Percentiles rank a stretch among this genome's conserved stretches.
These are phyloP conservation scores for Synanthedon myopaeformis DNA, from an alignment of 2,888 invertebrate genomes.

Conservation along the genomic window DNA sequence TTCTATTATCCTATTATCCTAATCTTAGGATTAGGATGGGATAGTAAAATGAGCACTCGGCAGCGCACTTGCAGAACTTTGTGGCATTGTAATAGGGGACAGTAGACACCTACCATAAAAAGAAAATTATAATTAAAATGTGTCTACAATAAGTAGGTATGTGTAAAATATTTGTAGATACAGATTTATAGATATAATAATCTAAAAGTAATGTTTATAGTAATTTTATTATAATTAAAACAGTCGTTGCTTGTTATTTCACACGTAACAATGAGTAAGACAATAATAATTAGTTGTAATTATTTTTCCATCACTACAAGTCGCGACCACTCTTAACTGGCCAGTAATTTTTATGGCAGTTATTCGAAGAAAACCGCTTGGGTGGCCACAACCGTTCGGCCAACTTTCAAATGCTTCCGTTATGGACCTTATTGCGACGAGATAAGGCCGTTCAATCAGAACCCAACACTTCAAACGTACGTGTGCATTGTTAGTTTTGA, in stretches of 20 bases:
- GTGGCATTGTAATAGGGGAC: no score
- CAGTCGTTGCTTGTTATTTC: not conserved
- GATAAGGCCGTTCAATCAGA: not conserved
- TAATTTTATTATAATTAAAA: not conserved
- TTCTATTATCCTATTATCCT: no score
- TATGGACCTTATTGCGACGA: not conserved
- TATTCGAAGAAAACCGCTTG: constrained; percentile 39
- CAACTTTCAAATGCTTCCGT: not conserved
- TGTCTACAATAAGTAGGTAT: no score
- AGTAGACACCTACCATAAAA: no score
- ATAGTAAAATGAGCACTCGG: no score
- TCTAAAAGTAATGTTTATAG: no score
- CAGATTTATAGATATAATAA: no score
- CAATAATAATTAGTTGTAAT: not conserved
- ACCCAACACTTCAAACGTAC: not conserved
- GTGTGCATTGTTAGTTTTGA: constrained; percentile 8
- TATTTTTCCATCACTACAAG: not conserved
- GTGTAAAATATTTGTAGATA: no score
- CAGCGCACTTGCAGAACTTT: no score
- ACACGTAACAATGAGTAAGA: not conserved
- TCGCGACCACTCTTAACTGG: not conserved
- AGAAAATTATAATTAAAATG: no score
- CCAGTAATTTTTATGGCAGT: constrained; percentile 36
- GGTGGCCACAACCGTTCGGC: constrained; percentile 32
- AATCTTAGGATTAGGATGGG: no score